Evolutionary conservation across 2,888 invertebrate species (phyloP), one percentile per base, ranked within the genome.

Genomic region (Melipona bicolor): DNA sequence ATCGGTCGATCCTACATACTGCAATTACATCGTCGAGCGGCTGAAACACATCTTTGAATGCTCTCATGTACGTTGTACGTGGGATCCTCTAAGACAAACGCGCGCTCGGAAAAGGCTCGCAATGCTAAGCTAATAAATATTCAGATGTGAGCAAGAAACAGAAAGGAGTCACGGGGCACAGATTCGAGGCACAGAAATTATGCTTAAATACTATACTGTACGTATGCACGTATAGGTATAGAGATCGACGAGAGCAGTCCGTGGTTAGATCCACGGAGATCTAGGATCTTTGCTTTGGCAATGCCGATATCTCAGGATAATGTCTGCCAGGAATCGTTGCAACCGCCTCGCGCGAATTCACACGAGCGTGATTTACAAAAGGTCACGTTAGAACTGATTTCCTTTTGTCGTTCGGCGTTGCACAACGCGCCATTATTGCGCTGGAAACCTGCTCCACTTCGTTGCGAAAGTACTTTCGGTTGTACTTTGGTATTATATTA

Each of bases 81-180:
- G 50, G 50, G 64, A 72, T 83, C 79, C 69, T 85, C 85, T 81
- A 87, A 79, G 36, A 75, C 70, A 70, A 65, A 54, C 68, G 72
- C 77, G 79, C 71, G 43, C 11, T 9, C 9, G 77, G 77, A 65
- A 83, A 77, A 72, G 76, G 65, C 69, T 79, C 69, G 19, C 64
- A 52, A 72, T 76, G 76, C 68, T 11, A 43, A 68, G 64, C 76
- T 73, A 71, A 85, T 87, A 85, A 77, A 87, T 85, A 87, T 83
- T 85, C 69, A 36, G 68, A 56, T 61, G 69, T 36, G 36, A 73
- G 78, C 50, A 49, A 85, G 54, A 59, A 32, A 77, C 72, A n/a
- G 61, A 61, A 71, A 68, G 36, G 32, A 84, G 72, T 79, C 72
- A 79, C 79, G 76, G 79, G 52, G 27, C 36, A 27, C 49, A 43